Evolutionary conservation across 2,797 vertebrate species (phyloP), one percentile per base, ranked within the genome.

Genomic region (Rhinophrynus dorsalis): DNA sequence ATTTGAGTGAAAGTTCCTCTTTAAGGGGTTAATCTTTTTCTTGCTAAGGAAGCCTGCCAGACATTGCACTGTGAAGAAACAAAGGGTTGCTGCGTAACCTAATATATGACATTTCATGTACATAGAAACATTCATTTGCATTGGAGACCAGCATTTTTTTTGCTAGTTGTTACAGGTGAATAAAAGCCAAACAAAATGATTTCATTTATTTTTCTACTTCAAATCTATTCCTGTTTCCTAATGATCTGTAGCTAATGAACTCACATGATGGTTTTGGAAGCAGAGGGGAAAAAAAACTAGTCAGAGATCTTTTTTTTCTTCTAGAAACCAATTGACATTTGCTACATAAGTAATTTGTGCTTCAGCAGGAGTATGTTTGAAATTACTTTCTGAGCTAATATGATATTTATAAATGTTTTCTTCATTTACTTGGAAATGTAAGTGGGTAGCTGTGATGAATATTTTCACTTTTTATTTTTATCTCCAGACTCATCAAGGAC

Each of bases 221-320:
- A 40, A 26, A 21, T 58, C 6, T 42, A 37, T 56, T 23, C 13
- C 5, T 48, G 23, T 38, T 56, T n/a, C 30, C 32, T 58, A 58
- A 58, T 58, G 35, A 38, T 42, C 55, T 40, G 21, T 40, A 27
- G 35, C 55, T 27, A 58, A 58, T 20, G 32, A 58, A 38, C 10
- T 21, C 32, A 37, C 30, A 58, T 58, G 17, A 52, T 57, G 33
- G 20, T 57, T 57, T 21, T 45, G 42, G 5, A 57, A 23, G 9
- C 9, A 37, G 5, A 44, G 15, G 29, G 9, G 9, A 18, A 48
- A 48, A 48, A 48, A 48, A 23, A 23, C 20, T 24, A 12, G 11
- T 15, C 6, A 2, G 15, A 38, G n/a, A n/a, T n/a, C n/a, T n/a
- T 38, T 5, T 37, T 47, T 35, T n/a, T 55, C 13, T 52, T 45